Percentiles rank a stretch among this genome's conserved stretches.
Conservation (phyloP, 2,113 vertebrate genomes). For the Lasiurus borealis region DNA sequence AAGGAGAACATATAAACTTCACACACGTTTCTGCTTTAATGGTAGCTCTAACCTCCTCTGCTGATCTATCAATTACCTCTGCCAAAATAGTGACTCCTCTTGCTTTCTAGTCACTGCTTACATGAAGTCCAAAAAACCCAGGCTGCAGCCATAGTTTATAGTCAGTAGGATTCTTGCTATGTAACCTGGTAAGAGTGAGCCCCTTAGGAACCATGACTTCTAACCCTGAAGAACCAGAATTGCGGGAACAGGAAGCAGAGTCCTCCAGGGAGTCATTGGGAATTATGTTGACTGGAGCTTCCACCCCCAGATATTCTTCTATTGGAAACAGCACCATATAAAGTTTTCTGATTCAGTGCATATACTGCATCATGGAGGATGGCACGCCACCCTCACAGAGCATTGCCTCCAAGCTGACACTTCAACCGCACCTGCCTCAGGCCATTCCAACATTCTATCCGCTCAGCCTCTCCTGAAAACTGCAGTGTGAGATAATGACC, state of each 20-base stretch:
- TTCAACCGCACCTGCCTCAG: not conserved
- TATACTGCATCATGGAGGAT: not conserved
- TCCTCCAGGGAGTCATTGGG: not conserved
- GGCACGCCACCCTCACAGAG: not conserved
- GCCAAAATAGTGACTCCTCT: not conserved
- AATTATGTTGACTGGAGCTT: not conserved
- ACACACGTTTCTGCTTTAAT: not conserved
- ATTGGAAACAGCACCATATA: not conserved
- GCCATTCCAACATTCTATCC: not conserved
- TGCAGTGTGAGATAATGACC: not conserved
- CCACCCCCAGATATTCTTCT: not conserved
- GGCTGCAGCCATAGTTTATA: not conserved
- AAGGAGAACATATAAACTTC: not conserved
- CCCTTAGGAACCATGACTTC: not conserved
- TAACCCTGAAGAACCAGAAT: not conserved
- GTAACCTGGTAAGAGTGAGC: not conserved
- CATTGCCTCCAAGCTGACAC: not conserved
- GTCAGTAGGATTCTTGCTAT: not conserved
- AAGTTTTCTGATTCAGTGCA: not conserved
- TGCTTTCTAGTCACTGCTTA: not conserved
- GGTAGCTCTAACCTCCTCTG: not conserved
- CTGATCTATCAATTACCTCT: not conserved
- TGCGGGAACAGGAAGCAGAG: not conserved
- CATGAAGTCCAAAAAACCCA: not conserved
- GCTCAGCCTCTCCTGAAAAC: not conserved